phyloP scores from a whole-genome alignment of 30 jellyfish, hydroid and myxozoan genomes.

The Hydractinia symbiolongicarpus region DNA sequence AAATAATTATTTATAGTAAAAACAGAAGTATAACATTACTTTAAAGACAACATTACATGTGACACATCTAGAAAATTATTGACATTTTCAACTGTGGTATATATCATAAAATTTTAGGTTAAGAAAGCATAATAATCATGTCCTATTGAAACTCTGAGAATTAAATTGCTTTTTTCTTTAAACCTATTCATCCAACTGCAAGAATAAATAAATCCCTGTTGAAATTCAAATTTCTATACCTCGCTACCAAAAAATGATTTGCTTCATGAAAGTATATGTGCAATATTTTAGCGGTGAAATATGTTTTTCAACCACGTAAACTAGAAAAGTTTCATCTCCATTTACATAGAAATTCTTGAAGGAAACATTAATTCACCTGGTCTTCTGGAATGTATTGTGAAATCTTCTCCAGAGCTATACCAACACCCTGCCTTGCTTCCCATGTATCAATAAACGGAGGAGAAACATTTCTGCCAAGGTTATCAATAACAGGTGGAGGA shows the following conservation, averaged over 20 bases:
- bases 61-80: no score
- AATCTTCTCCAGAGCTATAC: conserved; percentile 60
- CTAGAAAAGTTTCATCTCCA: background rate
- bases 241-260: no score
- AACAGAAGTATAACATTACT: background rate
- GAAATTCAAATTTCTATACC: no score
- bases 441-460: conserved; percentile 79
- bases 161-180: no score
- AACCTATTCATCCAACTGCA: no score
- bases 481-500: conserved; percentile 77
- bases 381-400: conserved; percentile 45
- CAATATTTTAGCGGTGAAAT: no score
- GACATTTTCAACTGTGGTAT: no score
- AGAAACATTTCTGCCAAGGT: conserved; percentile 72
- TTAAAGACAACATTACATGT: background rate
- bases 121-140: no score
- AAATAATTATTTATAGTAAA: background rate
- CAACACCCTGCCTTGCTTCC: conserved; percentile 95
- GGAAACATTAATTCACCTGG: conserved; percentile 31
- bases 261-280: no score
- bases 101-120: no score
- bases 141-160: no score
- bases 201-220: no score
- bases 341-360: background rate
- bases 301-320: background rate